These are phyloP conservation scores for Emydura subglobosa DNA, from an alignment of 2,113 vertebrate species.

Conservation along the genomic window DNA sequence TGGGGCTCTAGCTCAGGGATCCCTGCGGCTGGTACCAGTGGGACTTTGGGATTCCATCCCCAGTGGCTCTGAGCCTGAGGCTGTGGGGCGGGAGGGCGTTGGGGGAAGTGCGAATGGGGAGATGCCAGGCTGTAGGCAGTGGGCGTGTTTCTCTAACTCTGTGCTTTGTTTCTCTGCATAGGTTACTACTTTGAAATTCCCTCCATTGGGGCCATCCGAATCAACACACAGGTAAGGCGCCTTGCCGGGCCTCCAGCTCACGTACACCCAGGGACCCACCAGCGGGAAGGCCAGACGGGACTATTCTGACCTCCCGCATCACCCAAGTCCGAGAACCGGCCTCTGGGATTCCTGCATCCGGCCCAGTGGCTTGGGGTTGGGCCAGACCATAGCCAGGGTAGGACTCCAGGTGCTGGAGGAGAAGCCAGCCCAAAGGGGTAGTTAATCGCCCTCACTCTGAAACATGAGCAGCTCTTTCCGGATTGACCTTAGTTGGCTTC, in stretches of 20 bases:
- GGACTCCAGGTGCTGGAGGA: neutral
- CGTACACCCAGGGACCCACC: neutral
- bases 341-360: neutral
- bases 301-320: neutral
- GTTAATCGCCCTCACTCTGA: neutral
- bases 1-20: neutral
- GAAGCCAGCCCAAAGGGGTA: neutral
- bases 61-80: neutral
- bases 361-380: neutral
- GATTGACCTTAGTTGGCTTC: neutral
- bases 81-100: neutral
- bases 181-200: slow-evolving; percentile 99
- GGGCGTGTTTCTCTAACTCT: neutral
- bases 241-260: neutral
- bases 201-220: slow-evolving; percentile 96
- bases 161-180: slow-evolving; percentile 70
- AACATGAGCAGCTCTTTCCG: neutral
- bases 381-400: neutral
- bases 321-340: neutral
- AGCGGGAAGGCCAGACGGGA: neutral
- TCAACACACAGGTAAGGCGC: slow-evolving; percentile 93
- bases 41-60: neutral
- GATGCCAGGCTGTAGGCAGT: neutral
- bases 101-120: neutral
- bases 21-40: neutral